Conservation (phyloP, 2,888 invertebrate genomes). For the Nemurella pictetii region DNA sequence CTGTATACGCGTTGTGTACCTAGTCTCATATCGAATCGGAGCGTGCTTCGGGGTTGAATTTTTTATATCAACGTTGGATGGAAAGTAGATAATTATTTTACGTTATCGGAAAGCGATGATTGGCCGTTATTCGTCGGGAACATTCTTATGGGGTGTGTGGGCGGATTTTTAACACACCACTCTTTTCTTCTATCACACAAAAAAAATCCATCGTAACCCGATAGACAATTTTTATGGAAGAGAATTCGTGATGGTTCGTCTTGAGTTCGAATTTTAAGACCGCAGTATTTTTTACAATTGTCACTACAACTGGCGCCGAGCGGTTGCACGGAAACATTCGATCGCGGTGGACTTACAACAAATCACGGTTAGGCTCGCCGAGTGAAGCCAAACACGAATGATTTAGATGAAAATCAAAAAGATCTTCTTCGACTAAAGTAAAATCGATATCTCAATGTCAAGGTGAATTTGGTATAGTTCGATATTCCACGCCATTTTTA, state of each 20-base stretch:
- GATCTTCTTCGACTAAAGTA: neutral
- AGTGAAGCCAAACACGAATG: neutral
- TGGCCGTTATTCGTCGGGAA: neutral
- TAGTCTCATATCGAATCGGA: neutral
- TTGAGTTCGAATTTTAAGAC: neutral
- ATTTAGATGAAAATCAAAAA: neutral
- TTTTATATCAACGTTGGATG: neutral
- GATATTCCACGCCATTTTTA: neutral
- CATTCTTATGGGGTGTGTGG: neutral
- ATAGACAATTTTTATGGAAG: no score
- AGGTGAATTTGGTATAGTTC: neutral
- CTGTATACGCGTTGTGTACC: neutral
- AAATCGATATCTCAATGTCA: neutral
- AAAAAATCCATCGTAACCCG: no score
- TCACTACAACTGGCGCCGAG: neutral
- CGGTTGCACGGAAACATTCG: neutral
- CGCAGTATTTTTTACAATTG: neutral
- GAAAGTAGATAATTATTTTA: neutral
- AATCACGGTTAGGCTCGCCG: neutral
- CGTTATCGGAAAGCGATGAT: neutral
- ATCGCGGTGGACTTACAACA: neutral
- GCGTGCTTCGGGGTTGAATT: neutral
- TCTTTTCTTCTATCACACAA: no score
- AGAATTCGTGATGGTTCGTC: neutral
- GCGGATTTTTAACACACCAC: neutral